A percentile compares a stretch with the other conserved stretches of the same genome.
phyloP scores from a whole-genome alignment of 2,888 invertebrate genomes.

The Tuta absoluta region DNA sequence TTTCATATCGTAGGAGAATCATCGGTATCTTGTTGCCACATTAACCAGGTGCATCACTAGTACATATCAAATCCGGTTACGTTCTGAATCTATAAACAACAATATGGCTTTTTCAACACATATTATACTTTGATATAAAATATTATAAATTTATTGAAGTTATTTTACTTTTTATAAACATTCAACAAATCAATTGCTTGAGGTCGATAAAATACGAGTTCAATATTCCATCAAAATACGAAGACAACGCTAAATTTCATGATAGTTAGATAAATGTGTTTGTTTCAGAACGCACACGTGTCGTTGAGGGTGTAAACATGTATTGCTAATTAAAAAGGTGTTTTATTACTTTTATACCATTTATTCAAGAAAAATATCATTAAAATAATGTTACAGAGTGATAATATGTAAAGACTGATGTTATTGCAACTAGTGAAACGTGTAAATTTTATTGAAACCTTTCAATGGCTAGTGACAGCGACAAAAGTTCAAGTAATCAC shows the following conservation, averaged over 20 bases:
- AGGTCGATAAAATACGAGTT: too few species aligned
- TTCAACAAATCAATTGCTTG: background rate
- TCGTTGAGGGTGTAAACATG: slow-evolving; percentile 70
- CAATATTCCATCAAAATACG: background rate
- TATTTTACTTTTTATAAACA: background rate
- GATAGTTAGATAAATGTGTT: background rate
- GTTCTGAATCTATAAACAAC: background rate
- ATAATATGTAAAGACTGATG: slow-evolving; percentile 18
- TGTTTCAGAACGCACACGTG: slow-evolving; percentile 36
- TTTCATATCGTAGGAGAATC: background rate
- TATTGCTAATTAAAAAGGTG: slow-evolving; percentile 40
- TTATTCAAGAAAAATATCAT: slow-evolving; percentile 21
- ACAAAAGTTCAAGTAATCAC: slow-evolving; percentile 74
- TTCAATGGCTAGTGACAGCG: slow-evolving; percentile 80
- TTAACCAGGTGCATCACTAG: background rate
- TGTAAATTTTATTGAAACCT: slow-evolving; percentile 36
- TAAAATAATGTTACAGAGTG: slow-evolving; percentile 18
- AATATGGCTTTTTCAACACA: background rate
- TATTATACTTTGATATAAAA: background rate
- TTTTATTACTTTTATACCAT: slow-evolving; percentile 30
- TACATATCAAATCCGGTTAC: background rate
- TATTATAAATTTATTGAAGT: background rate
- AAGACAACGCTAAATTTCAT: background rate
- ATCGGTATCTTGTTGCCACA: background rate
- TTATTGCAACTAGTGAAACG: slow-evolving; percentile 9